Evolutionary conservation across 2,888 invertebrate genomes (phyloP), one percentile per base, ranked within the genome.

Genomic region (Oscheius sp.): DNA sequence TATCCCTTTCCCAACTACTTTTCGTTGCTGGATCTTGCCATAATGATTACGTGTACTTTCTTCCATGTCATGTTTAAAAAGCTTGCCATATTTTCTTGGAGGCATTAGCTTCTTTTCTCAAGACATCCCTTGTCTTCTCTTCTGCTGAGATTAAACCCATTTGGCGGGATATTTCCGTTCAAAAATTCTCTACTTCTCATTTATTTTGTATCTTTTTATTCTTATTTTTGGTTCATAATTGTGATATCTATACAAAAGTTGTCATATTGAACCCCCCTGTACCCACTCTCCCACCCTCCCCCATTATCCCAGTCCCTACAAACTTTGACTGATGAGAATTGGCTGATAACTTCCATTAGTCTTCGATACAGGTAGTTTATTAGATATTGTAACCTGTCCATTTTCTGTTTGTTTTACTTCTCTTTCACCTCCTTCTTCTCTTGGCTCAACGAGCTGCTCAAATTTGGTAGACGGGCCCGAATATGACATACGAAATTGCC

Each of bases 181-280:
- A 49, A 49, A 49, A 12, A 43, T 56, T 35, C 9, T 35, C 35
- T 9, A 3, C 9, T 9, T 35, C 35, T 6, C 35, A 35, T 23
- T 27, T 46, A 63, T 63, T 63, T 43, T 49, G 6, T 49, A 35
- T 35, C 5, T 9, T 35, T 35, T 53, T 18, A 21, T 53, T 16
- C 27, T 25, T 29, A 29, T 29, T 58, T 58, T 58, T 63, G 63
- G 63, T 63, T 63, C 63, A 63, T 41, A 63, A 45, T 63, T 66
- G 66, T 66, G 66, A 66, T 66, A 66, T 66, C 66, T 66, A 35
- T 66, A 66, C 66, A 66, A 58, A 21, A 25, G 46, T 63, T 45
- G 45, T 64, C 64, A 64, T 64, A 64, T 64, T 61, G 21, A 16
- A 49, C 49, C 49, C 9, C 45, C 49, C 49, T 16, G n/a, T 49